These are phyloP conservation scores for Puma concolor DNA, from an alignment of 2,113 vertebrate species.

Conservation along the genomic window DNA sequence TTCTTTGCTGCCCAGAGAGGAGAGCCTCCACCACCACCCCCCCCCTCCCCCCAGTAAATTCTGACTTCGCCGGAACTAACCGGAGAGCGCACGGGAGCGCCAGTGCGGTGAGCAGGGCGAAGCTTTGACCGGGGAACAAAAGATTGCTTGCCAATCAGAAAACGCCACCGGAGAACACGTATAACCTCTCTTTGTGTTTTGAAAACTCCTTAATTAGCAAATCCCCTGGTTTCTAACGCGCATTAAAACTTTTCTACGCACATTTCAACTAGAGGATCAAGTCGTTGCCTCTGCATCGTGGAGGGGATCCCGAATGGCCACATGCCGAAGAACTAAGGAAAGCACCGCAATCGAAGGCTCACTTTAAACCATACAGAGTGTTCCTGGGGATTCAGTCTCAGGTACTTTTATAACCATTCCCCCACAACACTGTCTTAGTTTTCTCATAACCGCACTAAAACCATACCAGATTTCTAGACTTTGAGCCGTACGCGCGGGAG, in stretches of 20 bases:
- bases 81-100: not conserved
- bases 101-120: not conserved
- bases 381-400: not conserved
- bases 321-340: not conserved
- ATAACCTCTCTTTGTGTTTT: conserved; percentile 22
- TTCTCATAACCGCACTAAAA: not conserved
- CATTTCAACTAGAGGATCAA: not conserved
- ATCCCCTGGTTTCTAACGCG: not conserved
- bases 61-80: not conserved
- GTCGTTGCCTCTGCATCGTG: not conserved
- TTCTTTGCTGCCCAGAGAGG: not conserved
- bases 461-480: not conserved
- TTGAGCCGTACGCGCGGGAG: not conserved
- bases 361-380: not conserved
- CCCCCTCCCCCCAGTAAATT: not conserved
- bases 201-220: conserved; percentile 45
- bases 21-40: not conserved
- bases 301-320: not conserved
- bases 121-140: conserved; percentile 70
- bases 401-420: not conserved
- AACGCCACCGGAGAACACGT: not conserved
- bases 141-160: conserved; percentile 60
- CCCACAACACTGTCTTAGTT: not conserved
- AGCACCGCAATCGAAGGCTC: not conserved
- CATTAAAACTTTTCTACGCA: conserved; percentile 12